Evolutionary conservation across 1,140 invertebrate species (phyloP).

Genomic region (Atopsyche davidsoni): DNA sequence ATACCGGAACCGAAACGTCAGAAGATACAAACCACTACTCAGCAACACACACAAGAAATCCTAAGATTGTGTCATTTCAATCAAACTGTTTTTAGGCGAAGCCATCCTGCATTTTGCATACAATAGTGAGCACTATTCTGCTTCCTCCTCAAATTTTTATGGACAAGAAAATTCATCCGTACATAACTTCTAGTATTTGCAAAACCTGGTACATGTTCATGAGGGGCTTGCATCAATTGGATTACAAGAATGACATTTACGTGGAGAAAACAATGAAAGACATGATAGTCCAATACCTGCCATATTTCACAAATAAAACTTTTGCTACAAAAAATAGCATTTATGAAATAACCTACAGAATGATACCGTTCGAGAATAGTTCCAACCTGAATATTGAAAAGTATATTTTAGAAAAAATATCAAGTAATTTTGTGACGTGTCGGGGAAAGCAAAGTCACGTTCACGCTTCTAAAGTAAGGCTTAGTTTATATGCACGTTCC

Average conservation of each 20-base stretch:
- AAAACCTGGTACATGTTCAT: constrained; percentile 30
- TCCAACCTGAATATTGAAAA: constrained; percentile 23
- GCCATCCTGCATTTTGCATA: constrained; percentile 25
- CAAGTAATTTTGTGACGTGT: constrained; percentile 23
- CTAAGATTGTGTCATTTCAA: no score
- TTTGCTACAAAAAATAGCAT: constrained; percentile 18
- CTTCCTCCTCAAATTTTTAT: constrained; percentile 29
- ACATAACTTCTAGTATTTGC: constrained; percentile 18
- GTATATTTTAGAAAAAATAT: constrained; percentile 29
- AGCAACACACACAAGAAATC: no score
- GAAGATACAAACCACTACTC: no score
- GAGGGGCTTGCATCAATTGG: constrained; percentile 23
- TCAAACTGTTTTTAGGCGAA: constrained; percentile 27
- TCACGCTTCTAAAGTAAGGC: constrained; percentile 25
- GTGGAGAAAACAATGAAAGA: constrained; percentile 28
- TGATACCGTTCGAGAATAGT: constrained; percentile 21
- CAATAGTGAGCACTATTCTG: constrained; percentile 20
- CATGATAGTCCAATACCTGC: constrained; percentile 27
- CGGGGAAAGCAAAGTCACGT: constrained; percentile 25
- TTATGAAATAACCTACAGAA: constrained; percentile 19
- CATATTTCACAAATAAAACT: constrained; percentile 25
- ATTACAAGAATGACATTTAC: constrained; percentile 28
- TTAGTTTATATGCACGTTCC: constrained; percentile 2
- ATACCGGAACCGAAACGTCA: no score
- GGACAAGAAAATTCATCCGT: constrained; percentile 27